Conservation (phyloP, 2,113 vertebrate genomes). For the Caracal caracal region DNA sequence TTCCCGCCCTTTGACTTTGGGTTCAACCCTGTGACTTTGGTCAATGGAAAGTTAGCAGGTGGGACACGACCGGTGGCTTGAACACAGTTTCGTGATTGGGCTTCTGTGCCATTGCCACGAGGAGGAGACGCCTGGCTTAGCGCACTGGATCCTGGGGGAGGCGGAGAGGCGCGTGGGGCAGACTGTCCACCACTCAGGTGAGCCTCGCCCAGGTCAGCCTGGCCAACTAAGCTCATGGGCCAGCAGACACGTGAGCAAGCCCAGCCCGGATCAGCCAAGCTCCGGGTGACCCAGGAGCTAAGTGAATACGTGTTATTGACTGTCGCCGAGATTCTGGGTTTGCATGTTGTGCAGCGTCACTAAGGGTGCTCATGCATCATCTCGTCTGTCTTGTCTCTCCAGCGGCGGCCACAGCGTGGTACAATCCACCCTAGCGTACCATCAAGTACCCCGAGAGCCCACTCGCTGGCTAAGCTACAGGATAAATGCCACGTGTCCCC, state of each 20-base stretch:
- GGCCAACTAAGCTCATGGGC: background rate
- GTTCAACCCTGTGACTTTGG: background rate
- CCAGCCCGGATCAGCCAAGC: too few relatives aligned
- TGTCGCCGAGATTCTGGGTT: background rate
- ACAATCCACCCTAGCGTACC: fast-evolving
- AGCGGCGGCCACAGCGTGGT: fast-evolving
- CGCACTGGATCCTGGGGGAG: background rate
- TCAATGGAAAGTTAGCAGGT: background rate
- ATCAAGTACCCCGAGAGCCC: too few relatives aligned
- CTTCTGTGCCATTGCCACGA: background rate
- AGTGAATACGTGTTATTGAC: too few relatives aligned
- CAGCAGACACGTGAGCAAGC: too few relatives aligned
- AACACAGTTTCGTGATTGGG: fast-evolving
- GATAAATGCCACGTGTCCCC: background rate
- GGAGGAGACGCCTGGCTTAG: background rate
- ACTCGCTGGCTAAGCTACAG: background rate
- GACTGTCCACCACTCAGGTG: background rate
- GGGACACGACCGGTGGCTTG: fast-evolving
- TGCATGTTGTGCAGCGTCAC: fast-evolving
- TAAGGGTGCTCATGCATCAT: fast-evolving
- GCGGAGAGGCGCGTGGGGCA: fast-evolving
- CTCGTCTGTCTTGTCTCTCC: background rate
- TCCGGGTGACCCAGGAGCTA: background rate
- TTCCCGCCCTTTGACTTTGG: background rate
- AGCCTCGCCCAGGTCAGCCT: background rate